These are phyloP conservation scores for Trichacis sp. DNA, from an alignment of 2,888 invertebrate genomes.

Conservation along the genomic window DNA sequence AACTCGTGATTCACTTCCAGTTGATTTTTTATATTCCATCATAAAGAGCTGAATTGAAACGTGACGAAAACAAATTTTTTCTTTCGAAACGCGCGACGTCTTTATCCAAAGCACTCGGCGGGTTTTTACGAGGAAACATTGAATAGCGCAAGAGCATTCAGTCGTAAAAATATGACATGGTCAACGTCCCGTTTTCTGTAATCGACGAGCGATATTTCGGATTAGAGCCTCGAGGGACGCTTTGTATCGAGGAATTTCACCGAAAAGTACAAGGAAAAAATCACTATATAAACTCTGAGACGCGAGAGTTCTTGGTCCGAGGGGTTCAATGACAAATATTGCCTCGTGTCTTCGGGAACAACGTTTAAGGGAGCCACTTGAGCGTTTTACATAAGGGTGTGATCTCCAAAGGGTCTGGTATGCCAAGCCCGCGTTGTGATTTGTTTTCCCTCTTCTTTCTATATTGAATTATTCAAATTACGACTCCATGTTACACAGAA, in stretches of 20 bases:
- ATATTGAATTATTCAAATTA: constrained; percentile 6
- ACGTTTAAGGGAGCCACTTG: constrained; percentile 55
- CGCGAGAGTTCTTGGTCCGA: background rate
- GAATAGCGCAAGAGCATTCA: too few species aligned
- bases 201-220: background rate
- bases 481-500: background rate
- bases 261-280: background rate
- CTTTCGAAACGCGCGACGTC: background rate
- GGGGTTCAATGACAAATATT: constrained; percentile 60
- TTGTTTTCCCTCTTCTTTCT: constrained; percentile 59
- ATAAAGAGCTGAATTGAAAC: background rate
- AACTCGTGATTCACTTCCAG: too few species aligned
- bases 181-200: background rate
- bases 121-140: too few species aligned
- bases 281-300: too few species aligned
- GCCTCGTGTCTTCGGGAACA: constrained; percentile 48
- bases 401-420: constrained; percentile 62
- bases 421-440: constrained; percentile 66
- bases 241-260: background rate
- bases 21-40: too few species aligned
- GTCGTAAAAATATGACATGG: background rate
- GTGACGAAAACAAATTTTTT: background rate
- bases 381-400: constrained; percentile 65
- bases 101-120: too few species aligned
- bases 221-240: background rate